Evolutionary conservation across 2,888 invertebrate genomes (phyloP).

Genomic region (Margaritifera margaritifera): DNA sequence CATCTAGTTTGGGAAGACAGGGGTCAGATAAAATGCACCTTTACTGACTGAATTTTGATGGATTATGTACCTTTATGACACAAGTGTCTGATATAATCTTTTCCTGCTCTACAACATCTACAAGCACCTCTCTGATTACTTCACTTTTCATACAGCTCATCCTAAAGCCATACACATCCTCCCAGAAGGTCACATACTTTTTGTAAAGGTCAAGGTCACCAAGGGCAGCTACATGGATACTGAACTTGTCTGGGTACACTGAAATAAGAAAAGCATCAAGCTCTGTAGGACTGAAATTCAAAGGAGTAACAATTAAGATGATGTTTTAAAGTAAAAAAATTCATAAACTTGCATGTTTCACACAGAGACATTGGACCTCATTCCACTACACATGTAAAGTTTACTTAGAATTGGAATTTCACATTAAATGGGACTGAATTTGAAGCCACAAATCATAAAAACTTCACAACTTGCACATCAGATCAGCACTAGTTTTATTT

Average conservation of each 20-base stretch:
- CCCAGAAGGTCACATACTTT: slow-evolving; percentile 84
- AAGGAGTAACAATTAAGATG: no score
- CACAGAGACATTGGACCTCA: no score
- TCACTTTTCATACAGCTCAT: slow-evolving; percentile 93
- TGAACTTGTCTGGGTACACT: slow-evolving; percentile 88
- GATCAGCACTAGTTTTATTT: no score
- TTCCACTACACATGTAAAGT: no score
- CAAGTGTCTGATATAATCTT: slow-evolving; percentile 81
- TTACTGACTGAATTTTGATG: no score
- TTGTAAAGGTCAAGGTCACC: slow-evolving; percentile 80
- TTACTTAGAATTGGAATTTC: no score
- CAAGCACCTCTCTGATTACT: slow-evolving; percentile 84
- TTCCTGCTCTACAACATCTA: slow-evolving; percentile 80
- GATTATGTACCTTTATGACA: slow-evolving; percentile 72
- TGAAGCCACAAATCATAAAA: no score
- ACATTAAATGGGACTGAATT: no score
- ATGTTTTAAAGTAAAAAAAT: no score
- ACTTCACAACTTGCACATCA: no score
- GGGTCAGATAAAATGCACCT: background rate
- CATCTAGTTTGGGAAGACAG: slow-evolving; percentile 1
- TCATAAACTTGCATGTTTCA: no score
- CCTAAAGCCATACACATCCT: slow-evolving; percentile 93
- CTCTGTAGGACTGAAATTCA: no score
- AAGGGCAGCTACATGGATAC: slow-evolving; percentile 85
- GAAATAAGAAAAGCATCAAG: slow-evolving; percentile 21